These are phyloP conservation scores for Dissostichus mawsoni DNA, from an alignment of 2,113 vertebrate species.

Conservation along the genomic window DNA sequence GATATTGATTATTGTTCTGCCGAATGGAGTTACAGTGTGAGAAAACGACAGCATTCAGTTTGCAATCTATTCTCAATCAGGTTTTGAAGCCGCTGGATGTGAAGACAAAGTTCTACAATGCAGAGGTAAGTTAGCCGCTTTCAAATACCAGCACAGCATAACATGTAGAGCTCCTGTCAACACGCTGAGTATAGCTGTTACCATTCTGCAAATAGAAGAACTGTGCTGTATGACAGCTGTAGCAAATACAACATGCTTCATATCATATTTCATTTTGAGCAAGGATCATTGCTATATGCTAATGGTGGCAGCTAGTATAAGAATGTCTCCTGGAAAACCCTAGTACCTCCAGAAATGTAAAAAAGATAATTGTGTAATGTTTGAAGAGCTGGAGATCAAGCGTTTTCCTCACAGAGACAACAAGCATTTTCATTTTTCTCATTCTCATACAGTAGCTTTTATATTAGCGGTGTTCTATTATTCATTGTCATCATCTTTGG, in stretches of 20 bases:
- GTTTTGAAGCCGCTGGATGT: conserved; percentile 98
- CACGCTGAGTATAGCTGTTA: not conserved
- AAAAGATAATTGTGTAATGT: not conserved
- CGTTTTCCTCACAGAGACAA: conserved; percentile 49
- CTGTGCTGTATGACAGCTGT: conserved; percentile 25
- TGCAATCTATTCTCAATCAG: conserved; percentile 89
- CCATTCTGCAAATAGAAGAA: conserved; percentile 28
- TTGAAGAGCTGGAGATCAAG: conserved; percentile 23
- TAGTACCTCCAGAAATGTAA: conserved; percentile 32
- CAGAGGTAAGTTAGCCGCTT: conserved; percentile 88
- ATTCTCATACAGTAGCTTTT: conserved; percentile 57
- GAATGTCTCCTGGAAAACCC: conserved; percentile 46
- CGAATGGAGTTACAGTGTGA: conserved; percentile 60
- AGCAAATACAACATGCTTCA: conserved; percentile 24
- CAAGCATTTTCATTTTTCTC: conserved; percentile 24
- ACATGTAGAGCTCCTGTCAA: no score
- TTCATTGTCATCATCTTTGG: conserved; percentile 88
- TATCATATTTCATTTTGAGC: conserved; percentile 47
- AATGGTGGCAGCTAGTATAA: conserved; percentile 24
- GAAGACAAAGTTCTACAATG: conserved; percentile 99
- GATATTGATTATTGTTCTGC: not conserved
- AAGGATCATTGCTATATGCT: conserved; percentile 33
- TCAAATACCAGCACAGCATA: not conserved
- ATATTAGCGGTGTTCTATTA: conserved; percentile 55
- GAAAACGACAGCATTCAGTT: conserved; percentile 73